Evolutionary conservation across 2,888 invertebrate genomes (phyloP).

Genomic region (Thera britannica): DNA sequence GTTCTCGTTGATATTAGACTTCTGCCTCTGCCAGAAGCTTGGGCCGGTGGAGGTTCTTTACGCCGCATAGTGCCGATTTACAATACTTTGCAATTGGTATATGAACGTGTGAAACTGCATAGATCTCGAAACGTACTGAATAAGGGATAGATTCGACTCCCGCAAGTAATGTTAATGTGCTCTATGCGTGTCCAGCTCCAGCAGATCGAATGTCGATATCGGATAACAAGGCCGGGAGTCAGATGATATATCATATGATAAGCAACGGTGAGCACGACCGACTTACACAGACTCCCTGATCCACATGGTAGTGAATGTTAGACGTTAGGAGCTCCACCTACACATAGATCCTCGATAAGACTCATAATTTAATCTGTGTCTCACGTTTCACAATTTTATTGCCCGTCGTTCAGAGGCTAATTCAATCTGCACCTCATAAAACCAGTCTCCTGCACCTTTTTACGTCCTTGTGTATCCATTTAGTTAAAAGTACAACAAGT

Average conservation of each 20-base stretch:
- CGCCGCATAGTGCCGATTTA: slow-evolving; percentile 62
- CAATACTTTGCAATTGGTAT: slow-evolving; percentile 32
- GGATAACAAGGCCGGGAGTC: slow-evolving; percentile 71
- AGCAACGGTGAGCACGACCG: slow-evolving; percentile 73
- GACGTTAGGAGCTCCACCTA: slow-evolving; percentile 50
- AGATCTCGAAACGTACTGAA: slow-evolving; percentile 62
- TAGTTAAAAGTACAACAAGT: slow-evolving; percentile 36
- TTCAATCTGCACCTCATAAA: slow-evolving; percentile 26
- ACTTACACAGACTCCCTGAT: slow-evolving; percentile 56
- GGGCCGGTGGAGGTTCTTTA: slow-evolving; percentile 61
- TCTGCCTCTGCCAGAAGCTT: slow-evolving; percentile 60
- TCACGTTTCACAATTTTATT: slow-evolving; percentile 47
- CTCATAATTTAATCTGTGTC: slow-evolving; percentile 52
- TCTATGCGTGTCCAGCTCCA: slow-evolving; percentile 67
- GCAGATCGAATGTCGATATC: slow-evolving; percentile 74
- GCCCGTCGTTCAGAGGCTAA: slow-evolving; percentile 25
- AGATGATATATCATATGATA: slow-evolving; percentile 80
- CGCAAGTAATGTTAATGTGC: slow-evolving; percentile 67
- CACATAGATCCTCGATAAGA: slow-evolving; percentile 58
- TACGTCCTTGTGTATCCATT: slow-evolving; percentile 25
- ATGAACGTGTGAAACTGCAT: slow-evolving; percentile 60
- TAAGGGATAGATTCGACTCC: slow-evolving; percentile 53
- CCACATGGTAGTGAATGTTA: slow-evolving; percentile 52
- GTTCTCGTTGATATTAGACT: slow-evolving; percentile 73
- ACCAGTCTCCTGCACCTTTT: slow-evolving; percentile 1